Evolutionary conservation across 2,113 vertebrate genomes (phyloP).

Genomic region (Tor tambroides): DNA sequence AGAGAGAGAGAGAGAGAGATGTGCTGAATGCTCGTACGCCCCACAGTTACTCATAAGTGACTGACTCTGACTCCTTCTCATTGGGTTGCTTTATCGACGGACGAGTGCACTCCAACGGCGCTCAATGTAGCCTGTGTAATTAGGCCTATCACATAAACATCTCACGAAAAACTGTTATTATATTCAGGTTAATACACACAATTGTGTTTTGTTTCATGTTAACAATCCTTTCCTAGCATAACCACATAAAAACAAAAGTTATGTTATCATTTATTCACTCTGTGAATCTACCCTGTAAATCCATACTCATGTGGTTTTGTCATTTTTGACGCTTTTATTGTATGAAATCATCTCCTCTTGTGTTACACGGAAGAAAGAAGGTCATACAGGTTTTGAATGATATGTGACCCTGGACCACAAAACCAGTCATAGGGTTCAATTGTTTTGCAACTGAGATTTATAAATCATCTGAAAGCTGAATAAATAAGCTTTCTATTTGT

Average conservation of each 20-base stretch:
- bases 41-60: constrained; percentile 16
- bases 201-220: not conserved
- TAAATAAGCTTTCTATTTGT: no score
- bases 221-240: not conserved
- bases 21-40: not conserved
- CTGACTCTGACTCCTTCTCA: constrained; percentile 2
- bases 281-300: not conserved
- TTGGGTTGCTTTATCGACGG: not conserved
- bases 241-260: not conserved
- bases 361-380: not conserved
- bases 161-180: not conserved
- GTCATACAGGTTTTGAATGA: not conserved
- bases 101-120: constrained; percentile 1
- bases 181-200: not conserved
- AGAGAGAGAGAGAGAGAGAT: constrained; percentile 12
- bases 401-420: not conserved
- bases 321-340: not conserved
- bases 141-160: not conserved
- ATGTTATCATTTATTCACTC: not conserved
- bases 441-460: no score
- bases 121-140: constrained; percentile 6
- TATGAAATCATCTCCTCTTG: not conserved
- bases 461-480: no score
- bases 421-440: no score
- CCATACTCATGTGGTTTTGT: not conserved